Evolutionary conservation across 35 echinoderm and acorn worm species (phyloP).

Genomic region (Anneissia japonica): DNA sequence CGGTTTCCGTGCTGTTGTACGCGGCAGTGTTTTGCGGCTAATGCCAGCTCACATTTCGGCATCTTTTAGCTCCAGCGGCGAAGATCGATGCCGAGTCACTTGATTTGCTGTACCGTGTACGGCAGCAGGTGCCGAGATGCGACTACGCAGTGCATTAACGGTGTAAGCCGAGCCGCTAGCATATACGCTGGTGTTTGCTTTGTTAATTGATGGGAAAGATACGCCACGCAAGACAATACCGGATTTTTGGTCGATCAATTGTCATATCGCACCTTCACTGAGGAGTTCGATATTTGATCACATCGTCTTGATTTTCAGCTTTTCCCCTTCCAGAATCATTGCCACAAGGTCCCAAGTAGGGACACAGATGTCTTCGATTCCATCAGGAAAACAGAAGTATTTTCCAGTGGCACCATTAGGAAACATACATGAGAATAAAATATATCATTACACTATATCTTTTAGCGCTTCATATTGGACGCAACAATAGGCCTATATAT

Average conservation of each 20-base stretch:
- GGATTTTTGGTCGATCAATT: not conserved
- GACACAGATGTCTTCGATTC: not conserved
- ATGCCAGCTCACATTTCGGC: not conserved
- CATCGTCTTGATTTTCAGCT: not conserved
- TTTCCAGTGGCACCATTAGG: too few relatives aligned
- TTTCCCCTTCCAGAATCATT: not conserved
- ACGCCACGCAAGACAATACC: not conserved
- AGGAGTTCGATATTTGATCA: not conserved
- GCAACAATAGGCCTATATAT: too few relatives aligned
- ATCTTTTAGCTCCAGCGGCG: not conserved
- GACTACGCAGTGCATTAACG: not conserved
- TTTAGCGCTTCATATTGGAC: too few relatives aligned
- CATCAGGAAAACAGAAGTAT: too few relatives aligned
- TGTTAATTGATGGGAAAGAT: not conserved
- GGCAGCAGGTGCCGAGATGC: not conserved
- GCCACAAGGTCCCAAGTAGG: not conserved
- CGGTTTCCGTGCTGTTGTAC: not conserved
- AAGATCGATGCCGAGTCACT: not conserved
- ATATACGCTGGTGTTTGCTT: not conserved
- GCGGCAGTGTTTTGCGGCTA: not conserved
- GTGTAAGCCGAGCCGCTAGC: not conserved
- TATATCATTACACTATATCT: too few relatives aligned
- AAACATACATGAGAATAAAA: too few relatives aligned
- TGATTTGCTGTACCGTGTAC: not conserved
- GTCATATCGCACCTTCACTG: not conserved